These are phyloP conservation scores for Macaria notata DNA, from an alignment of 2,888 invertebrate genomes.

Conservation along the genomic window DNA sequence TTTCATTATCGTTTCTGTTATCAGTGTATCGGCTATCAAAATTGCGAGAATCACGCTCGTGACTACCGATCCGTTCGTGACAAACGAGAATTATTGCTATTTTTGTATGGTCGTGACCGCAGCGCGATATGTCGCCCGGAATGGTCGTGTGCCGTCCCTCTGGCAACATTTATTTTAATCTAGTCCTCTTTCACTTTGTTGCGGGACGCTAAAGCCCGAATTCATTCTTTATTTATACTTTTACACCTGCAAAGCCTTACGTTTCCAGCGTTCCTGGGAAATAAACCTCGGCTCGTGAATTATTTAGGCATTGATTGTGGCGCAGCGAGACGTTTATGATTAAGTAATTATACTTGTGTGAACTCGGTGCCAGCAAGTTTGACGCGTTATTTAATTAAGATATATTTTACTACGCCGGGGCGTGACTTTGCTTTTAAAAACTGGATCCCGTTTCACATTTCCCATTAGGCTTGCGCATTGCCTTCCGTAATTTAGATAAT, in stretches of 20 bases:
- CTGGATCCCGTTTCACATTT: slow-evolving; percentile 57
- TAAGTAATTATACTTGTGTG: slow-evolving; percentile 59
- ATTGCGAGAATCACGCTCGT: slow-evolving; percentile 37
- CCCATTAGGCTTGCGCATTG: slow-evolving; percentile 53
- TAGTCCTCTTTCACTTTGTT: slow-evolving; percentile 41
- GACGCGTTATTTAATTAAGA: slow-evolving; percentile 71
- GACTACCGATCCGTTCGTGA: slow-evolving; percentile 43
- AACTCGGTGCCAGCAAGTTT: slow-evolving; percentile 45
- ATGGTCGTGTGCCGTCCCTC: slow-evolving; percentile 38
- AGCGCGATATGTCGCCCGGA: slow-evolving; percentile 29
- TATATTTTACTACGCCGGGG: slow-evolving; percentile 64
- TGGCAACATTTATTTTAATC: slow-evolving; percentile 54
- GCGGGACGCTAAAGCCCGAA: slow-evolving; percentile 40
- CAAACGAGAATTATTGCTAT: slow-evolving; percentile 41
- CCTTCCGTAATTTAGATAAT: slow-evolving; percentile 52
- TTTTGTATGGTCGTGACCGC: slow-evolving; percentile 36
- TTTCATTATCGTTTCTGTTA: slow-evolving; percentile 26
- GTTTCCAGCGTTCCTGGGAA: slow-evolving; percentile 32
- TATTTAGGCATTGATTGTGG: slow-evolving; percentile 54
- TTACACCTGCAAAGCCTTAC: slow-evolving; percentile 43
- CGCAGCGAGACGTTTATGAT: slow-evolving; percentile 52
- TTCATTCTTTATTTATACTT: slow-evolving; percentile 51
- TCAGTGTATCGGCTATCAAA: slow-evolving; percentile 31
- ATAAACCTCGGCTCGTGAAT: slow-evolving; percentile 28
- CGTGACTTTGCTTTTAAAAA: slow-evolving; percentile 72